These are phyloP conservation scores for Drosophila eugracilis DNA, from an alignment of 1,140 invertebrate species.

Conservation along the genomic window DNA sequence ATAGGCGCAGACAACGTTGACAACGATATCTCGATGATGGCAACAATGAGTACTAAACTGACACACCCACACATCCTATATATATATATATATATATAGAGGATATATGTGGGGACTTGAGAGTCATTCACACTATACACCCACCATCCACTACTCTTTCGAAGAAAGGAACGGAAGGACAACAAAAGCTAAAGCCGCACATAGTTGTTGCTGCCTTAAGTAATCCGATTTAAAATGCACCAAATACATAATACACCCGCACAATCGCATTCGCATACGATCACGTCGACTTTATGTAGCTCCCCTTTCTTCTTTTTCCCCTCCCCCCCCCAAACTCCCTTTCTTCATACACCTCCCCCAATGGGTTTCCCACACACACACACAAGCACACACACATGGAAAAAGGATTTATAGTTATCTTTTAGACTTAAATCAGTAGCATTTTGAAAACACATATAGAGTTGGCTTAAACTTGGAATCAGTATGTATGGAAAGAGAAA, in stretches of 20 bases:
- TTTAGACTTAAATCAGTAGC: too few relatives aligned
- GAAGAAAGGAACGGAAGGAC: constrained; percentile 22
- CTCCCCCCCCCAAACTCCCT: not conserved
- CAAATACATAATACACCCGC: constrained; percentile 76
- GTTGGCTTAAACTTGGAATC: too few relatives aligned
- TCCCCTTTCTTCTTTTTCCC: not conserved
- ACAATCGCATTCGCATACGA: constrained; percentile 78
- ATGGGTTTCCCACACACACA: not conserved
- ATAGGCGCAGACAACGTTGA: constrained; percentile 35
- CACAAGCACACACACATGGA: too few relatives aligned
- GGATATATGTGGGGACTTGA: too few relatives aligned
- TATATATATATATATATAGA: too few relatives aligned
- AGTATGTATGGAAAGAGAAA: too few relatives aligned
- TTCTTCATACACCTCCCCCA: not conserved
- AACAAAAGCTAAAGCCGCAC: constrained; percentile 59
- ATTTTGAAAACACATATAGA: too few relatives aligned
- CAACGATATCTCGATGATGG: constrained; percentile 49
- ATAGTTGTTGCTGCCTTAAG: constrained; percentile 73
- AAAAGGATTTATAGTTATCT: not conserved
- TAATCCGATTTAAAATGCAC: constrained; percentile 82
- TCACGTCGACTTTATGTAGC: constrained; percentile 64
- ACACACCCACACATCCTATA: constrained; percentile 1
- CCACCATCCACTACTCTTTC: not conserved
- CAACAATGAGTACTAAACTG: constrained; percentile 46
- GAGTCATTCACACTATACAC: constrained; percentile 9